Evolutionary conservation across 1,140 invertebrate genomes (phyloP), one percentile per base, ranked within the genome.

Genomic region (Nymphalis io): DNA sequence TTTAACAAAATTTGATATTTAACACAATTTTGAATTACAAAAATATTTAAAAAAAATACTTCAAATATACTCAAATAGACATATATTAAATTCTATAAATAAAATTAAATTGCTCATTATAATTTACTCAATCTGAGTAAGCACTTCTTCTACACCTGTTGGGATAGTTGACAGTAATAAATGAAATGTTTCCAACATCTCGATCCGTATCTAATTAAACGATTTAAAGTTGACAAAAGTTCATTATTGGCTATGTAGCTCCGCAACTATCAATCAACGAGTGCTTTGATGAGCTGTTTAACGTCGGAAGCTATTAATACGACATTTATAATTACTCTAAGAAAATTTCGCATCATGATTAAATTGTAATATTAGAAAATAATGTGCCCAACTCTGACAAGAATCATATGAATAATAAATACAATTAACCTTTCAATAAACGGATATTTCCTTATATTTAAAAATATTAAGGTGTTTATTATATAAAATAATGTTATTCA

Each of bases 271-370:
- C 60, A 57, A 58, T 65, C 51, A 57, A 27, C 48, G 13, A 27
- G 38, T 57, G 21, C 51, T 57, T 20, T 65, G 33, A 65, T 57
- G 38, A 65, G 60, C 16, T 63, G 27, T 11, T 62, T 48, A n/a
- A 62, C 27, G 21, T 33, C 60, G 21, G 16, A 44, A 62, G 27
- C 44, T 62, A 62, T 62, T 62, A 55, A 27, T 55, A 55, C 12
- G 51, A 21, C 15, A 55, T 55, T 55, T 15, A 16, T 55, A 55
- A 27, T 55, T 27, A 15, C 15, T n/a, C n/a, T 51, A 4, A 2
- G 20, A 62, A 48, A 51, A 10, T 46, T 16, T 62, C n/a, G 23
- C 18, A 12, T 38, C 27, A 33, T 48, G 13, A 23, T 53, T 18
- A 33, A 20, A 18, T 6, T 21, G 21, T 12, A 27, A 23, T 11